Evolutionary conservation across 2,113 vertebrate genomes (phyloP).

Genomic region (Athene cunicularia): DNA sequence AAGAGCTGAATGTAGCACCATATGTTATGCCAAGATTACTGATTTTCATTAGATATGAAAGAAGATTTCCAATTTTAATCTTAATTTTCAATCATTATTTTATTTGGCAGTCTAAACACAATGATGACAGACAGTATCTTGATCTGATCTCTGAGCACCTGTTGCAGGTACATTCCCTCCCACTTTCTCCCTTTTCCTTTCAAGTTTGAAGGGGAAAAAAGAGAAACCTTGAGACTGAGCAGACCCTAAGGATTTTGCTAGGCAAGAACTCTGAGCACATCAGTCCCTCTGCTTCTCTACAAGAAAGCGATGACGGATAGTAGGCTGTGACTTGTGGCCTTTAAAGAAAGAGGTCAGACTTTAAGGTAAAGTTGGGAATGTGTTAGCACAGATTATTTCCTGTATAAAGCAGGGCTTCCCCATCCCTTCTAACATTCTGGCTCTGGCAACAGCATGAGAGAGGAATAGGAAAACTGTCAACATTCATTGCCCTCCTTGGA

Average conservation of each 20-base stretch:
- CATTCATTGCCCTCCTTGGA: background rate
- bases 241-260: background rate
- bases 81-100: constrained; percentile 58
- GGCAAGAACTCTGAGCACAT: background rate
- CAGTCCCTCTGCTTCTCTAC: background rate
- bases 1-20: background rate
- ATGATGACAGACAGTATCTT: background rate
- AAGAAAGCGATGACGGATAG: background rate
- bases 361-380: background rate
- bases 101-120: constrained; percentile 43
- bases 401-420: background rate
- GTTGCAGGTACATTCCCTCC: background rate
- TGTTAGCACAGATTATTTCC: background rate
- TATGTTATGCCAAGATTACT: constrained; percentile 60
- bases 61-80: constrained; percentile 50
- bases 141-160: background rate
- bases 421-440: background rate
- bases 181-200: background rate
- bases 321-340: background rate
- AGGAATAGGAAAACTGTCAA: background rate
- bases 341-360: background rate
- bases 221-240: background rate
- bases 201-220: background rate
- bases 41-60: constrained; percentile 48
- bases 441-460: background rate